Base-by-base conservation (phyloP, 2,888 invertebrate genomes). In the Platycnemis pennipes region DNA sequence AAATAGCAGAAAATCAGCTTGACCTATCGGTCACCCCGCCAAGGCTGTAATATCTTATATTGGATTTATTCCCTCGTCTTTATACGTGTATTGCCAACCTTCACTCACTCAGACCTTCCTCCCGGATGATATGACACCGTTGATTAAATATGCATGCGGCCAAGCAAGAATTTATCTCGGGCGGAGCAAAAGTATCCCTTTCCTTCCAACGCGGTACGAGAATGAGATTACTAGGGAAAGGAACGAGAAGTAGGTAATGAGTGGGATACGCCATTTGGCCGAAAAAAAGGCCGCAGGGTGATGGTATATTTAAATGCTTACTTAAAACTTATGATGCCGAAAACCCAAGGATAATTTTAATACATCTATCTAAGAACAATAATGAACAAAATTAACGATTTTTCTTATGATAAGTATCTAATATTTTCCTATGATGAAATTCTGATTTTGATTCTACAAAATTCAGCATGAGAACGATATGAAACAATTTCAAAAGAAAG, bases 1-100 rank as follows among this genome's bases (percentile, higher is more conserved):
- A 77, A 77, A 77, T 77, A 77, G 77, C 77, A 37, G 77, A 77
- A 77, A 77, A 77, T 77, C 77, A 77, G 77, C 77, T 37, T 77
- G 77, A 77, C 77, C 77, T 77, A 77, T 77, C 77, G 77, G 77
- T 77, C 77, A 26, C 77, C 26, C 37, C 77, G 37, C 37, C 31
- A 77, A 37, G 37, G 11, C 31, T 31, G 31, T 31, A 77, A 77
- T 77, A 77, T 77, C 77, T n/a, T 37, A 37, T 77, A 77, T 77
- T 37, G 77, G 77, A 77, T 77, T 77, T 77, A 37, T 77, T 77
- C 77, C 37, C 13, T 37, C 77, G 37, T 77, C 77, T 37, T 31
- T 77, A 37, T 11, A 11, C 77, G 26, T 63, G 11, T 63, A 16
- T 26, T 26, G 22, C 53, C 8, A 26, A 7, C 26, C 63, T n/a